A percentile compares a stretch with the other conserved stretches of the same genome.
These are phyloP conservation scores for Drosophila tanythrix DNA, from an alignment of 2,888 invertebrate species.

Conservation along the genomic window DNA sequence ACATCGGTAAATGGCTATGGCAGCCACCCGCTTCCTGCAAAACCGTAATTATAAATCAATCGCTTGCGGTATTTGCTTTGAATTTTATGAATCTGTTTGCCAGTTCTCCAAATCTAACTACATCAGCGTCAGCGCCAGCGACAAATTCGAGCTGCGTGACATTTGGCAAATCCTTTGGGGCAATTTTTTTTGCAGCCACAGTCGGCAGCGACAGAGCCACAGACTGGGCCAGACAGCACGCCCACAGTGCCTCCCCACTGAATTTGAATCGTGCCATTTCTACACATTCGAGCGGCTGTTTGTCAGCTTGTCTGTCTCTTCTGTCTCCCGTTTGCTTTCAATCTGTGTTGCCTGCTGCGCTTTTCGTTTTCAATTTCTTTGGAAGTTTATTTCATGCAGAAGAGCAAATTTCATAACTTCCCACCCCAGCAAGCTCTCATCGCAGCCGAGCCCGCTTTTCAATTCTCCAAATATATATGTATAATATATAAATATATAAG, in stretches of 20 bases:
- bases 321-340: slow-evolving; percentile 68
- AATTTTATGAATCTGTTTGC: slow-evolving; percentile 30
- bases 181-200: slow-evolving; percentile 27
- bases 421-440: not conserved
- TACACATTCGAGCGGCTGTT: slow-evolving; percentile 54
- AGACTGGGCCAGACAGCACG: slow-evolving; percentile 18
- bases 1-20: slow-evolving; percentile 57
- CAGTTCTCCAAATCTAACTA: slow-evolving; percentile 25
- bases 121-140: slow-evolving; percentile 30
- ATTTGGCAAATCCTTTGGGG: slow-evolving; percentile 71
- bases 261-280: slow-evolving; percentile 52
- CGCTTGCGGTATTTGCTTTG: slow-evolving; percentile 61
- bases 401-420: slow-evolving; percentile 71
- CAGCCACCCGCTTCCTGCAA: slow-evolving; percentile 50
- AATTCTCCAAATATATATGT: slow-evolving; percentile 31
- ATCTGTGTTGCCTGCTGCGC: slow-evolving; percentile 63
- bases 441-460: slow-evolving; percentile 13
- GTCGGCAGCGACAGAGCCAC: slow-evolving; percentile 18
- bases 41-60: slow-evolving; percentile 77
- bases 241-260: not conserved
- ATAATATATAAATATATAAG: not conserved
- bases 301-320: slow-evolving; percentile 33
- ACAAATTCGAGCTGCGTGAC: slow-evolving; percentile 68
- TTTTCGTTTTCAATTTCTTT: slow-evolving; percentile 75
- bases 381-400: slow-evolving; percentile 69